A percentile compares a stretch with the other conserved stretches of the same genome.
phyloP scores from a whole-genome alignment of 2,113 vertebrate species.

The Amblyornis subalaris region DNA sequence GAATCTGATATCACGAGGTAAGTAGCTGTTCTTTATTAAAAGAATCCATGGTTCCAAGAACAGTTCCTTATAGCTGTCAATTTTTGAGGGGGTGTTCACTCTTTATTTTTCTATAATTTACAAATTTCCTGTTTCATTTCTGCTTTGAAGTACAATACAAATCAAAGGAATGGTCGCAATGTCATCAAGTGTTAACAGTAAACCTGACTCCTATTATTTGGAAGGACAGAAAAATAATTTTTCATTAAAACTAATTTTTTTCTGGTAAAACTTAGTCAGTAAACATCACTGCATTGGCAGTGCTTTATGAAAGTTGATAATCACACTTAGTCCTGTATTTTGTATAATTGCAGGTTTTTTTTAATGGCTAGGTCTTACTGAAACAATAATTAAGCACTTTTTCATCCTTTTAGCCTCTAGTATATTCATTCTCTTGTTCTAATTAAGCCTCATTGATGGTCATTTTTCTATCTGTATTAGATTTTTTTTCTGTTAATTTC shows the following conservation, averaged over 20 bases:
- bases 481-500: not conserved
- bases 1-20: not conserved
- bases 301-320: not conserved
- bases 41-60: not conserved
- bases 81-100: not conserved
- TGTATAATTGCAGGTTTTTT: not conserved
- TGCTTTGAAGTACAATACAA: not conserved
- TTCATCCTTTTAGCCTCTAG: not conserved
- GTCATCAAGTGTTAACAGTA: not conserved
- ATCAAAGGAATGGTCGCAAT: not conserved
- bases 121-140: not conserved
- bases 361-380: not conserved
- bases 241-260: not conserved
- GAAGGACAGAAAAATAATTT: not conserved
- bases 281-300: not conserved
- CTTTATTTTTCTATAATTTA: not conserved
- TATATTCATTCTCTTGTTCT: not conserved
- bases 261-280: not conserved
- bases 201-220: not conserved
- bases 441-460: not conserved
- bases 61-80: not conserved
- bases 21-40: conserved; percentile 31
- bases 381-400: not conserved
- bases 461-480: not conserved
- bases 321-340: not conserved